Base-by-base conservation (phyloP, 2,797 vertebrate species). In the Takifugu ocellatus region DNA sequence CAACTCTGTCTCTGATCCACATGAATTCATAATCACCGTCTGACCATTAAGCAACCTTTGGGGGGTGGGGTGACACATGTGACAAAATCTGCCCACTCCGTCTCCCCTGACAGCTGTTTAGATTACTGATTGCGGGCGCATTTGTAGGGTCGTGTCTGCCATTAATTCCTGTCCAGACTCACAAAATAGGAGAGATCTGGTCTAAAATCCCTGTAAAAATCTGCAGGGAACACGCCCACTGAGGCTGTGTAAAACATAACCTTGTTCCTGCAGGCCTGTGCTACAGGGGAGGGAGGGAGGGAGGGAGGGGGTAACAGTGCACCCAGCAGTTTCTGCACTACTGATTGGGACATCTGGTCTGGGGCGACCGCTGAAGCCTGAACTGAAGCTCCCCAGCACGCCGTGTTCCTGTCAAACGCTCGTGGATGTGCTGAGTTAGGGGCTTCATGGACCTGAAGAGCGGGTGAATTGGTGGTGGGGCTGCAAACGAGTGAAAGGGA, bases 161-260 rank as follows among this genome's bases (percentile, higher is more conserved):
- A 85, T 89, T 88, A 83, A 89, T 86, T 86, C 70, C 75, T 74
- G 76, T 84, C 82, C 87, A 84, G 86, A 85, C 86, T 88, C 83
- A 82, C 88, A 88, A 89, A 89, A 81, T 81, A 84, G 88, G 77
- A 81, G 67, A 72, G 56, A 72, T 76, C 84, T 71, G 70, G 59
- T 73, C 68, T 65, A 64, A 79, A 87, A 84, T 42, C 77, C 72
- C 79, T 36, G 71, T 88, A 79, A 89, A 90, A 80, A 71, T 54
- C 73, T 72, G 56, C 67, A 69, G 75, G 83, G 74, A 83, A 84
- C 54, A 42, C 63, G 58, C 66, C 66, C 74, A 42, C 54, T 24
- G 68, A 72, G 72, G 80, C 72, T 51, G 76, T 54, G 72, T 90
- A 80, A 89, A 85, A 88, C 82, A 61, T 87, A 86, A 88, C 87